Evolutionary conservation across 2,113 vertebrate genomes (phyloP).

Genomic region (Oenanthe melanoleuca): DNA sequence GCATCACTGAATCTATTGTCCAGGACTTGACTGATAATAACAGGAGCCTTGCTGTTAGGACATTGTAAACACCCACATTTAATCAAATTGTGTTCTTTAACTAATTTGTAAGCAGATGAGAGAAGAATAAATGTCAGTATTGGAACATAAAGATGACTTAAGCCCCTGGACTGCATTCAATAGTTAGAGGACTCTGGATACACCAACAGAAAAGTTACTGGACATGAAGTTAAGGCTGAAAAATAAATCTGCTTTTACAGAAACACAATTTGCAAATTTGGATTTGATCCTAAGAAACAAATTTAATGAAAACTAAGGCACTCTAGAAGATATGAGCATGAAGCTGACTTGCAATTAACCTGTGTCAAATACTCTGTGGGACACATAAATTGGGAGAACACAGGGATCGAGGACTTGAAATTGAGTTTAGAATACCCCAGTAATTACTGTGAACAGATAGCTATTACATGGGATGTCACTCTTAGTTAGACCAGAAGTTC

Average conservation of each 20-base stretch:
- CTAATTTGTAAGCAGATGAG: slow-evolving; percentile 8
- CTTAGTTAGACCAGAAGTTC: background rate
- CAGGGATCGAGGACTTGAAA: background rate
- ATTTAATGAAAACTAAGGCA: background rate
- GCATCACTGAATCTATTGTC: background rate
- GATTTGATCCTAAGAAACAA: background rate
- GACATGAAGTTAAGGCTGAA: background rate
- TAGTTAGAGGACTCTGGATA: background rate
- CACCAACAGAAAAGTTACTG: background rate
- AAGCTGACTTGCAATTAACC: background rate
- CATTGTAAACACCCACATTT: background rate
- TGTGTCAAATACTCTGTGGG: background rate
- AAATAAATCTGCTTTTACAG: background rate
- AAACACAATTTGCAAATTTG: background rate
- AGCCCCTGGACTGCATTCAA: background rate
- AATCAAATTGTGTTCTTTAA: background rate
- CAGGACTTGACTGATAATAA: background rate
- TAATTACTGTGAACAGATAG: background rate
- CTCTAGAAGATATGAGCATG: background rate
- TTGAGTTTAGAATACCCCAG: background rate
- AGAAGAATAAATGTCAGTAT: slow-evolving; percentile 32
- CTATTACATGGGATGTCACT: background rate
- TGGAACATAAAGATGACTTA: slow-evolving; percentile 22
- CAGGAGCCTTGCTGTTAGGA: background rate
- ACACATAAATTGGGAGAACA: background rate